These are phyloP conservation scores for Rhagoletis zephyria DNA, from an alignment of 1,140 invertebrate genomes.

Conservation along the genomic window DNA sequence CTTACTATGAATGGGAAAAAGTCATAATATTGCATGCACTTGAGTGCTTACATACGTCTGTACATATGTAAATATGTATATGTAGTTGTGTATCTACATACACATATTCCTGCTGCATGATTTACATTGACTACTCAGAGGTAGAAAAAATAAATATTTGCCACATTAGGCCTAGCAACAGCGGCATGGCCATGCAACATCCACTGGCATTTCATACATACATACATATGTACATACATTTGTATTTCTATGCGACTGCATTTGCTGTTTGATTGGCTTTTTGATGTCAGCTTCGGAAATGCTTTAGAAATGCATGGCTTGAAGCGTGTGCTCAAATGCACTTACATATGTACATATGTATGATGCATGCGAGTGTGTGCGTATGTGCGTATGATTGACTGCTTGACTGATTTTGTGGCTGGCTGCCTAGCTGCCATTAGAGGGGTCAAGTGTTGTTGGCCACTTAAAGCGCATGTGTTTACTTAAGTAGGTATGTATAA, in stretches of 20 bases:
- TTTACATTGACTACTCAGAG: constrained; percentile 6
- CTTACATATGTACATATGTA: background rate
- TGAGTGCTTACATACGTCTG: background rate
- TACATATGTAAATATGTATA: background rate
- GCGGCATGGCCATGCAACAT: background rate
- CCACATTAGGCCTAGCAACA: background rate
- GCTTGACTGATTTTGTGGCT: constrained; percentile 8
- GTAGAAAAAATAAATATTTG: background rate
- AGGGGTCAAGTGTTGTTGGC: constrained; percentile 9
- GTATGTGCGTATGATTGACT: constrained; percentile 1
- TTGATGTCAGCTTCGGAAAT: constrained; percentile 5
- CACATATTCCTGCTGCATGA: background rate
- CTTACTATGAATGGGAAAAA: background rate
- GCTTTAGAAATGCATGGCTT: background rate
- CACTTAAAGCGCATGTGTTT: background rate
- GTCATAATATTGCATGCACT: background rate
- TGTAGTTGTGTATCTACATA: background rate
- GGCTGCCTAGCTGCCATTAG: background rate
- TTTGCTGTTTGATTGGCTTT: background rate
- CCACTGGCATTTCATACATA: background rate
- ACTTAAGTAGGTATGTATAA: background rate
- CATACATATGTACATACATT: background rate
- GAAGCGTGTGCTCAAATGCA: background rate
- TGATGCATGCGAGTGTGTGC: background rate
- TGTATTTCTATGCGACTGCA: background rate